Evolutionary conservation across 2,888 invertebrate species (phyloP).

Genomic region (Balanococcus diminutus): DNA sequence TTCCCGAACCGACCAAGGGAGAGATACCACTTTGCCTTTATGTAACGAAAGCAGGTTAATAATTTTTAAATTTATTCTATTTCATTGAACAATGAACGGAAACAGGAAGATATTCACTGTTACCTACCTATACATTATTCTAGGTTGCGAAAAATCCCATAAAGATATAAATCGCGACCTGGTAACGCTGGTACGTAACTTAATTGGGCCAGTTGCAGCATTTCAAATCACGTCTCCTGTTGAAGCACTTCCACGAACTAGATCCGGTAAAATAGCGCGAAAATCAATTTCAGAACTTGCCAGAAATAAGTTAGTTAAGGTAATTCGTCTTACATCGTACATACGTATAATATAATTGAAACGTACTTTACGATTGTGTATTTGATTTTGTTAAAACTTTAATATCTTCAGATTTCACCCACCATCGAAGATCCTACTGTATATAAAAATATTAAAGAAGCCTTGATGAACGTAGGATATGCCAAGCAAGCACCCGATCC

Average conservation of each 20-base stretch:
- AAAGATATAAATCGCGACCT: slow-evolving; percentile 67
- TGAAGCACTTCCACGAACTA: slow-evolving; percentile 81
- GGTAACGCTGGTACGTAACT: slow-evolving; percentile 67
- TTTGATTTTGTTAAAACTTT: neutral
- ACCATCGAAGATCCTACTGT: slow-evolving; percentile 88
- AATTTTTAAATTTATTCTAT: neutral
- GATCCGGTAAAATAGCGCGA: slow-evolving; percentile 83
- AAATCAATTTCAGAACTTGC: slow-evolving; percentile 87
- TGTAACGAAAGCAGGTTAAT: slow-evolving; percentile 66
- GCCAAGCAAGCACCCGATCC: slow-evolving; percentile 62
- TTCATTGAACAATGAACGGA: neutral
- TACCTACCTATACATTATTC: neutral
- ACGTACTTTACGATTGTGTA: too few species aligned
- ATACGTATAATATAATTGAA: too few species aligned
- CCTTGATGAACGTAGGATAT: slow-evolving; percentile 77
- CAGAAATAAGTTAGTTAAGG: slow-evolving; percentile 76
- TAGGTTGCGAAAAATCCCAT: slow-evolving; percentile 65
- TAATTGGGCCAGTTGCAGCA: slow-evolving; percentile 87
- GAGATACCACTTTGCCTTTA: slow-evolving; percentile 88
- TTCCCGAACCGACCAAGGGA: slow-evolving; percentile 87
- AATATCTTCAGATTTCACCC: slow-evolving; percentile 70
- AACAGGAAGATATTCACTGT: too few species aligned
- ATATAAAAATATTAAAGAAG: slow-evolving; percentile 77
- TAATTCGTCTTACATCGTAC: slow-evolving; percentile 61
- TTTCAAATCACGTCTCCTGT: slow-evolving; percentile 82